Conservation (phyloP, 2,888 invertebrate genomes). For the Drosophila koepferae region DNA sequence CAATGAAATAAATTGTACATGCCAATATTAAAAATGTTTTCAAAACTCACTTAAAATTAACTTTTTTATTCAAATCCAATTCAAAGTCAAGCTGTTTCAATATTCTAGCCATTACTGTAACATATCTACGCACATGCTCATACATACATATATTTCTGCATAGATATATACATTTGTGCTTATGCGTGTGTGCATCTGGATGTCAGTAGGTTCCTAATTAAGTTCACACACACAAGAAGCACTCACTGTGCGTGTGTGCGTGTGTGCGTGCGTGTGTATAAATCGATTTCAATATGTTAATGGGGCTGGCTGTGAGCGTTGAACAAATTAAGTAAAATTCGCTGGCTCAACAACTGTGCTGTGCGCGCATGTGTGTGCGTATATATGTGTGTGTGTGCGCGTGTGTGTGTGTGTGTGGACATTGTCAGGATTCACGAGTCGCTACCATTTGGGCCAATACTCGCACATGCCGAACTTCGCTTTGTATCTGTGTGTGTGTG, state of each 20-base stretch:
- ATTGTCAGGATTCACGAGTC: constrained; percentile 54
- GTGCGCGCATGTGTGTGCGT: neutral
- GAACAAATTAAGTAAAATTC: constrained; percentile 72
- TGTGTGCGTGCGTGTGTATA: constrained; percentile 1
- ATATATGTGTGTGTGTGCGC: constrained; percentile 2
- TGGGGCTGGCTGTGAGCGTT: constrained; percentile 57
- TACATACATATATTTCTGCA: neutral
- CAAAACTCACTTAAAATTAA: neutral
- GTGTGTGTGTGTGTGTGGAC: constrained; percentile 25
- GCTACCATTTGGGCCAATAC: constrained; percentile 59
- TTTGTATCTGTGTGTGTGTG: constrained; percentile 10
- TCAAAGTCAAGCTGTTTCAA: neutral
- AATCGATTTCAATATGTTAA: constrained; percentile 80
- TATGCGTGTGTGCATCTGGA: constrained; percentile 14
- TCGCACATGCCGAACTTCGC: constrained; percentile 47
- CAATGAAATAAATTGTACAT: neutral
- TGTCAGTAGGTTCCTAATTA: constrained; percentile 46
- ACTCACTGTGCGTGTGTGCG: neutral
- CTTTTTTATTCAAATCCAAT: neutral
- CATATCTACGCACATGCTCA: neutral
- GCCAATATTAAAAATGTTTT: neutral
- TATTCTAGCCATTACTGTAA: neutral
- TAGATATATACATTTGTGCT: neutral
- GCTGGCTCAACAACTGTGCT: constrained; percentile 58
- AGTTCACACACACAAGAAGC: constrained; percentile 28